A percentile compares a stretch with the other conserved stretches of the same genome.
These are phyloP conservation scores for Schizotus pectinicornis DNA, from an alignment of 2,888 invertebrate genomes.

Conservation along the genomic window DNA sequence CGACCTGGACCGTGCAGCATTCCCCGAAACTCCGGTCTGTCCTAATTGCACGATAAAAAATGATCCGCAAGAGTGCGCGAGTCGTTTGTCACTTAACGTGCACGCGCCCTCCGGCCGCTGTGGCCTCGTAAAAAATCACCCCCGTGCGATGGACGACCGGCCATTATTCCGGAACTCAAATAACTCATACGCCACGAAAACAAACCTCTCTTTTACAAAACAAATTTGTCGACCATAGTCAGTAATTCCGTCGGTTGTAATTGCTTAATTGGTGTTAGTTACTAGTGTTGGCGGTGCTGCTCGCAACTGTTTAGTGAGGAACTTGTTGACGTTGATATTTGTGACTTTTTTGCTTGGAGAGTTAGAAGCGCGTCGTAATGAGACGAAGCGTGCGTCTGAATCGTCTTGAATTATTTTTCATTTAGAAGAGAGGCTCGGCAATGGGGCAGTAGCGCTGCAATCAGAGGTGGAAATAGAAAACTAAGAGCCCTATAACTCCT, in stretches of 20 bases:
- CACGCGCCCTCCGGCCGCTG: slow-evolving; percentile 11
- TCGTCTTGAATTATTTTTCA: background rate
- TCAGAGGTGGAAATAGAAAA: slow-evolving; percentile 42
- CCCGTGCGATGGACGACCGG: slow-evolving; percentile 31
- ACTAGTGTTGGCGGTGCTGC: too few relatives aligned
- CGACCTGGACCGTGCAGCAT: too few relatives aligned
- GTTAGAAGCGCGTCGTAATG: too few relatives aligned
- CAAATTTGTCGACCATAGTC: slow-evolving; percentile 1
- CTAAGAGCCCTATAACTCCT: slow-evolving; percentile 45
- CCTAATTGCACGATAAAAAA: slow-evolving; percentile 1
- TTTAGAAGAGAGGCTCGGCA: background rate
- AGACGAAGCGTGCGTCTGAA: background rate
- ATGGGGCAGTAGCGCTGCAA: background rate
- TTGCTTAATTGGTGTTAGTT: background rate
- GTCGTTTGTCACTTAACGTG: slow-evolving; percentile 20
- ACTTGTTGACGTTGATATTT: too few relatives aligned
- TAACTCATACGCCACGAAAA: slow-evolving; percentile 38
- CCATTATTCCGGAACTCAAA: slow-evolving; percentile 36
- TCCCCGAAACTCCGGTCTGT: too few relatives aligned
- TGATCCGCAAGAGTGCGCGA: slow-evolving; percentile 15
- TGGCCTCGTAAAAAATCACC: slow-evolving; percentile 38
- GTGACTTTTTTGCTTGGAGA: too few relatives aligned
- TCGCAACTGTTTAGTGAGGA: too few relatives aligned
- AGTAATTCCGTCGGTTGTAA: background rate
- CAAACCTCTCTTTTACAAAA: slow-evolving; percentile 20